A percentile compares a stretch with the other conserved stretches of the same genome.
These are phyloP conservation scores for Patagioenas fasciata DNA, from an alignment of 2,113 vertebrate species.

Conservation along the genomic window DNA sequence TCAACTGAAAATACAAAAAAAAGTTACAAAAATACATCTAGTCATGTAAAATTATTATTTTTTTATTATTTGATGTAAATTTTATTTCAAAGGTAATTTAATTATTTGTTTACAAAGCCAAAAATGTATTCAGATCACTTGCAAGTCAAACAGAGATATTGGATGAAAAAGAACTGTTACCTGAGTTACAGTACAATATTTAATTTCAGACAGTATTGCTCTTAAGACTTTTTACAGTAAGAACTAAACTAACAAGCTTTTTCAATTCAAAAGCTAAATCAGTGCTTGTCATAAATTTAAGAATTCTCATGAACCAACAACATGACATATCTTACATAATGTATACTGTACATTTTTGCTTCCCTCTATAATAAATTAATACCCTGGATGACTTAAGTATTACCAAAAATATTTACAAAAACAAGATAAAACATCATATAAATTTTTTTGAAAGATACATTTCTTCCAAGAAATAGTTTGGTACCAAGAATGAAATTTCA, in stretches of 20 bases:
- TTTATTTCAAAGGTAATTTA: constrained; percentile 37
- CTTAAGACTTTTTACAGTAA: constrained; percentile 67
- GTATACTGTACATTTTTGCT: not conserved
- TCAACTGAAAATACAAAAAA: not conserved
- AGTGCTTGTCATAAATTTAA: constrained; percentile 20
- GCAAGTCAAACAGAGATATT: constrained; percentile 50
- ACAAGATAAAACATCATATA: constrained; percentile 70
- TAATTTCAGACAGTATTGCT: constrained; percentile 72
- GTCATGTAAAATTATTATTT: not conserved
- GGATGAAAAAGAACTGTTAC: constrained; percentile 52
- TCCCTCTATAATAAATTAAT: constrained; percentile 57
- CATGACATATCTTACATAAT: constrained; percentile 18
- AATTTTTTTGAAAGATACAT: constrained; percentile 43
- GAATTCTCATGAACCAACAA: constrained; percentile 17
- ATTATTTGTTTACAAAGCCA: constrained; percentile 34
- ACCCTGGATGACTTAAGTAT: constrained; percentile 43
- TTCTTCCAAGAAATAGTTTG: constrained; percentile 64
- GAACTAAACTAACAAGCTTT: constrained; percentile 64
- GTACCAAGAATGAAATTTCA: constrained; percentile 58
- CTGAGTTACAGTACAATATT: constrained; percentile 76
- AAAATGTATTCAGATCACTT: constrained; percentile 26
- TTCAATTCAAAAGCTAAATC: constrained; percentile 49
- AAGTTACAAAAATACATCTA: accelerated
- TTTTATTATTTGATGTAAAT: not conserved
- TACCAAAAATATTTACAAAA: constrained; percentile 74